Evolutionary conservation across 2,113 vertebrate genomes (phyloP).

Genomic region (Ranitomeya variabilis): DNA sequence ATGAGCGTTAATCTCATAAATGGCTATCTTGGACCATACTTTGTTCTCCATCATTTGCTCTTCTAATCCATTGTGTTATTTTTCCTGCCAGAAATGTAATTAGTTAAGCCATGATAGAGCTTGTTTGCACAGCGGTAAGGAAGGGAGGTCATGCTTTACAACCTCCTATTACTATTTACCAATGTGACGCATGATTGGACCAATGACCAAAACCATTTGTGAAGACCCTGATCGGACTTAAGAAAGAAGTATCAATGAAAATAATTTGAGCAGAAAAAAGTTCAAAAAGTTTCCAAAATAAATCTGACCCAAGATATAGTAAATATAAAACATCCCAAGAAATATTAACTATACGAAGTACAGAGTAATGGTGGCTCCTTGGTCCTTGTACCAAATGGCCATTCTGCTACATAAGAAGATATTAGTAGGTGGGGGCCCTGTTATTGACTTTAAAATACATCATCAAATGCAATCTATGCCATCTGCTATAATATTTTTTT

Average conservation of each 20-base stretch:
- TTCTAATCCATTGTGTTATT: conserved; percentile 28
- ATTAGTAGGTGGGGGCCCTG: too few relatives aligned
- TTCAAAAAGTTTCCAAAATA: neutral
- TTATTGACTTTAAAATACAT: too few relatives aligned
- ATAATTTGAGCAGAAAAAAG: neutral
- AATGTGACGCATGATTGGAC: neutral
- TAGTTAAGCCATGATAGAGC: conserved; percentile 14
- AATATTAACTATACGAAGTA: too few relatives aligned
- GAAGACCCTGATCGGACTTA: neutral
- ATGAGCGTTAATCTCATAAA: conserved; percentile 19
- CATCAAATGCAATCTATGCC: too few relatives aligned
- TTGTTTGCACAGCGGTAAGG: conserved; percentile 1
- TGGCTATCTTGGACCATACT: neutral
- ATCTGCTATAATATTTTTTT: too few relatives aligned
- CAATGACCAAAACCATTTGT: neutral
- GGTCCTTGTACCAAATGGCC: too few relatives aligned
- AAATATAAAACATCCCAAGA: too few relatives aligned
- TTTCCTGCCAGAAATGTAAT: conserved; percentile 38
- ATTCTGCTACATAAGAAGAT: too few relatives aligned
- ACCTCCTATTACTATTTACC: neutral
- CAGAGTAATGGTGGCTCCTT: too few relatives aligned
- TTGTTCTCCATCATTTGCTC: conserved; percentile 25
- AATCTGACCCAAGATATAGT: too few relatives aligned
- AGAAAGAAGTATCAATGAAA: neutral
- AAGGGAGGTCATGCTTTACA: conserved; percentile 24